Percentiles rank a stretch among this genome's conserved stretches.
Evolutionary conservation across 35 echinoderm and acorn worm genomes (phyloP).

Genomic region (Patiria miniata): DNA sequence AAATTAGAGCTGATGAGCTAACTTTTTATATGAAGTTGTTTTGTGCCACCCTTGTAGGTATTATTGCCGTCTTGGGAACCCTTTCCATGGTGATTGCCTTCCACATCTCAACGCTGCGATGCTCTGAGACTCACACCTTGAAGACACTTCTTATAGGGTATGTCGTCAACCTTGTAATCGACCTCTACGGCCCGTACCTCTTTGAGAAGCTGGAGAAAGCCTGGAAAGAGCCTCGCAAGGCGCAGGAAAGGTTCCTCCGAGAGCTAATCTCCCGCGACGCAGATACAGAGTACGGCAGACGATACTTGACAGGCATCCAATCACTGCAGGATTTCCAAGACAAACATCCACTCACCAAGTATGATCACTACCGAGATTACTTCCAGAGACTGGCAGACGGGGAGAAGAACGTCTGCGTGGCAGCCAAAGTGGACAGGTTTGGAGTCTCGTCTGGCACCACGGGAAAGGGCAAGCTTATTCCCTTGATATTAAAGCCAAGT

Average conservation of each 20-base stretch:
- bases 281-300: constrained; percentile 62
- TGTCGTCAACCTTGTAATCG: neutral
- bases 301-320: constrained; percentile 30
- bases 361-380: constrained; percentile 61
- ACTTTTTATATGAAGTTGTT: too few species aligned
- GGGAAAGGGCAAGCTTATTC: constrained; percentile 48
- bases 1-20: too few species aligned
- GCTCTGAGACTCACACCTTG: constrained; percentile 1
- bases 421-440: constrained; percentile 14
- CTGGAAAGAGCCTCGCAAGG: constrained; percentile 1
- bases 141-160: neutral
- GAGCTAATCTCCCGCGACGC: constrained; percentile 46
- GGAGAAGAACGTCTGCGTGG: constrained; percentile 62
- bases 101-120: constrained; percentile 10
- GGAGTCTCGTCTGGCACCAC: constrained; percentile 65
- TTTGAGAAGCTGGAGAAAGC: neutral
- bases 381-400: constrained; percentile 54
- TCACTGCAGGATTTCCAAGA: constrained; percentile 43
- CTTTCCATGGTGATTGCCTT: neutral
- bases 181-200: neutral
- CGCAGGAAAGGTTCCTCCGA: constrained; percentile 48
- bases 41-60: neutral
- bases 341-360: constrained; percentile 64
- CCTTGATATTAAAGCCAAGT: neutral
- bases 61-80: neutral